Evolutionary conservation across 2,797 vertebrate genomes (phyloP), one percentile per base, ranked within the genome.

Genomic region (Xiphophorus birchmanni): DNA sequence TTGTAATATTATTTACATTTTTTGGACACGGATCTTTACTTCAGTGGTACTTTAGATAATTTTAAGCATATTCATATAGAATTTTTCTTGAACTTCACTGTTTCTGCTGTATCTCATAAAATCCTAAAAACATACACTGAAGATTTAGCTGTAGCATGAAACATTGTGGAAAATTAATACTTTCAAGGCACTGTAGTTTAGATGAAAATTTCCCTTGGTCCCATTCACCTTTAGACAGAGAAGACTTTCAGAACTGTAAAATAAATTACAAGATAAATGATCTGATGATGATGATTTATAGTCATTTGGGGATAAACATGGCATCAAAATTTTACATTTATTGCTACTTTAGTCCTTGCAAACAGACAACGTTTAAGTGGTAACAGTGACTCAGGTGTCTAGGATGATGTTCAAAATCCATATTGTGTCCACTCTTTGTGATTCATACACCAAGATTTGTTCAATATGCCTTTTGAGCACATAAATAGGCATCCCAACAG

Each of bases 371-470:
- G 8, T 29, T 47, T 17, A 72, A 29, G 26, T 17, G 42, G 26
- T 72, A 47, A 72, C 11, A 47, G n/a, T 72, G 42, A 72, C 26
- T 72, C n/a, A 76, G 52, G 72, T 75, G 58, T 73, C 76, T 45
- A 54, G 78, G 48, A 54, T 47, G 37, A 48, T 2, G 45, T 37
- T 42, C 12, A 10, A 75, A 32, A 71, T 71, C 67, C 23, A 71
- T 71, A 71, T 71, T 15, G 67, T 44, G n/a, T 44, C 67, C 12
- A 17, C 13, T n/a, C 42, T 17, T 47, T 45, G 26, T 72, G 69
- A 72, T 47, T 72, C 69, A 72, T 45, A 45, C 69, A 17, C 42
- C 42, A 29, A 7, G 42, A n/a, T 72, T 47, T 17, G 23, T 47
- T 72, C 69, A 45, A 29, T 26, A 47, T 45, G 40, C 23, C 12